phyloP scores from a whole-genome alignment of 1,140 invertebrate species.

The Drosophila serrata region DNA sequence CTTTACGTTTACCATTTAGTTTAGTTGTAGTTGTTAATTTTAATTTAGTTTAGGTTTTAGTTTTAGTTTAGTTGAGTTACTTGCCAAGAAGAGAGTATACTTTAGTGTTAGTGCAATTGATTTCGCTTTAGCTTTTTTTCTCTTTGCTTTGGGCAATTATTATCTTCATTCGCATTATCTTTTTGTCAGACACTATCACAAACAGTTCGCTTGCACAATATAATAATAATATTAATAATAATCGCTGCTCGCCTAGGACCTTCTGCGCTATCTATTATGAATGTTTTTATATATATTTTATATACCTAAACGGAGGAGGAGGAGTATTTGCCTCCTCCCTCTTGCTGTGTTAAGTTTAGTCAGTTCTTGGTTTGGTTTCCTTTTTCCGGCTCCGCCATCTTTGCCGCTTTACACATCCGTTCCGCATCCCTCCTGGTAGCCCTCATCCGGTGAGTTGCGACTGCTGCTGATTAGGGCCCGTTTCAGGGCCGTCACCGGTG shows the following conservation, averaged over 20 bases:
- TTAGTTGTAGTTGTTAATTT: constrained; percentile 24
- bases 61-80: constrained; percentile 35
- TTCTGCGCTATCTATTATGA: constrained; percentile 46
- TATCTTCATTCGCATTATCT: constrained; percentile 76
- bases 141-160: constrained; percentile 61
- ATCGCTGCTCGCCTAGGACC: constrained; percentile 58
- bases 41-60: constrained; percentile 8
- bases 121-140: constrained; percentile 39
- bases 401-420: constrained; percentile 91
- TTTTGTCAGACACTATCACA: constrained; percentile 85
- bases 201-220: constrained; percentile 67
- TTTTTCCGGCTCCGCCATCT: neutral
- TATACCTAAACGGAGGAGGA: constrained; percentile 17
- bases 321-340: constrained; percentile 1
- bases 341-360: constrained; percentile 67
- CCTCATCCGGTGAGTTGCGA: constrained; percentile 94
- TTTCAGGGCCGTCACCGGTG: constrained; percentile 92
- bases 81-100: constrained; percentile 70
- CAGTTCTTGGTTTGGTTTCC: constrained; percentile 62
- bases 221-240: constrained; percentile 1
- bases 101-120: constrained; percentile 57
- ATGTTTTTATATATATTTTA: constrained; percentile 2
- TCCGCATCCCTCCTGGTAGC: constrained; percentile 96
- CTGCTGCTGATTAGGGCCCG: constrained; percentile 91
- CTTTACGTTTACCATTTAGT: constrained; percentile 27